phyloP scores from a whole-genome alignment of 2,888 invertebrate species.

The Noctua fimbriata region DNA sequence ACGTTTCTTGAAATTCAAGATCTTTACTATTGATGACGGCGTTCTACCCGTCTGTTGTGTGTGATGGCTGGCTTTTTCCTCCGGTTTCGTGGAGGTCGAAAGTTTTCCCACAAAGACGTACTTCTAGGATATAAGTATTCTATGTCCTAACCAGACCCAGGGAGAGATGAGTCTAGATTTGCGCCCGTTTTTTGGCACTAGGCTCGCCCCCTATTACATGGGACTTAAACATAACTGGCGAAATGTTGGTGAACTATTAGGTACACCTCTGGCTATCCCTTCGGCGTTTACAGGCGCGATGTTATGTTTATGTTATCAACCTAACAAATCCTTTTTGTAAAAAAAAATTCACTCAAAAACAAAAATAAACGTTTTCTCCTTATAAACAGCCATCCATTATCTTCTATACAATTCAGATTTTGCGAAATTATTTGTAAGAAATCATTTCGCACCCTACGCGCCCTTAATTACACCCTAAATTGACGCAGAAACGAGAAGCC shows the following conservation, averaged over 20 bases:
- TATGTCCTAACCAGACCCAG: not conserved
- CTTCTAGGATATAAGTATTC: not conserved
- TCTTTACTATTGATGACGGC: not conserved
- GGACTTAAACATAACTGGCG: no score
- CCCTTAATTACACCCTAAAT: constrained; percentile 42
- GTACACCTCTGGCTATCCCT: no score
- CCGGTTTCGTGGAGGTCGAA: not conserved
- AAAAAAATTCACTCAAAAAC: not conserved
- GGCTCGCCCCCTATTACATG: no score
- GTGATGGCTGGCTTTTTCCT: not conserved
- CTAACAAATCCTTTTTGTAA: not conserved
- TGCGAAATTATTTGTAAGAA: constrained; percentile 18
- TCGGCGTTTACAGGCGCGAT: no score
- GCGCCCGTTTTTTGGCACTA: no score
- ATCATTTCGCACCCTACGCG: constrained; percentile 11
- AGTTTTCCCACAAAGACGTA: not conserved
- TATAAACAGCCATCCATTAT: not conserved
- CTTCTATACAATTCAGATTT: constrained; percentile 4
- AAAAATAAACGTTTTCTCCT: not conserved
- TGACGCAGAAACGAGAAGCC: constrained; percentile 36
- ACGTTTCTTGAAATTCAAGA: constrained; percentile 19
- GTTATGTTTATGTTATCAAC: no score
- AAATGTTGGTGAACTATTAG: no score
- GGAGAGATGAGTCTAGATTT: no score
- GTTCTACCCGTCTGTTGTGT: not conserved